Evolutionary conservation across 2,888 invertebrate species (phyloP), one percentile per base, ranked within the genome.

Genomic region (Rhamnusium bicolor): DNA sequence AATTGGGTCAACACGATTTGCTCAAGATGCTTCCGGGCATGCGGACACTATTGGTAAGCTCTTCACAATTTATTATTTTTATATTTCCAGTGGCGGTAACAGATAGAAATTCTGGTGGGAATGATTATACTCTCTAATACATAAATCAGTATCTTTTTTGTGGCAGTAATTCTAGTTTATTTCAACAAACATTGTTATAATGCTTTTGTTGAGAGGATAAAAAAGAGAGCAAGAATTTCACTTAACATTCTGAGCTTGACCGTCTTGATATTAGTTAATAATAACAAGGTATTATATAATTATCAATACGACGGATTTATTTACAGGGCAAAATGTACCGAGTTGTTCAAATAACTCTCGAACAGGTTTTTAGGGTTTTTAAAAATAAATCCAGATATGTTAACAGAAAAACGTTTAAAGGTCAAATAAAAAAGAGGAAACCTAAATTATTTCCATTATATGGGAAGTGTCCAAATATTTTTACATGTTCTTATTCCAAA

Each of bases 1-100:
- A 83, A 80, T 79, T 81, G 77, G 83, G 83, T 82, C 83, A 78
- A 70, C 76, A 67, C 67, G 56, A 67, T 67, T 56, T 51, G 46
- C 46, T 51, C 19, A 46, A 67, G 67, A 67, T 56, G 67, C 56
- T 67, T 67, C 67, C 67, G 56, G 67, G 56, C 46, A 40, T 19
- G 16, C 65, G 29, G 65, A 32, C 53, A 65, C 65, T 63, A 65
- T 51, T 63, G 63, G 53, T 32, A 8, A n/a, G 53, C 53, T 65
- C 18, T 8, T 65, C 65, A 32, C n/a, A 12, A 16, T 16, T 65
- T 53, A 10, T 14, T 49, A 63, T 63, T 63, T 63, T 51, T 51
- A 29, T 24, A 10, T 63, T 8, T 21, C 16, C 63, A 51, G 27
- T 27, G 47, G 63, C 63, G 29, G 51, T 27, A 29, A 27, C 27